Percentiles rank a stretch among this genome's conserved stretches.
Evolutionary conservation across 2,113 vertebrate species (phyloP).

Genomic region (Pionites leucogaster): DNA sequence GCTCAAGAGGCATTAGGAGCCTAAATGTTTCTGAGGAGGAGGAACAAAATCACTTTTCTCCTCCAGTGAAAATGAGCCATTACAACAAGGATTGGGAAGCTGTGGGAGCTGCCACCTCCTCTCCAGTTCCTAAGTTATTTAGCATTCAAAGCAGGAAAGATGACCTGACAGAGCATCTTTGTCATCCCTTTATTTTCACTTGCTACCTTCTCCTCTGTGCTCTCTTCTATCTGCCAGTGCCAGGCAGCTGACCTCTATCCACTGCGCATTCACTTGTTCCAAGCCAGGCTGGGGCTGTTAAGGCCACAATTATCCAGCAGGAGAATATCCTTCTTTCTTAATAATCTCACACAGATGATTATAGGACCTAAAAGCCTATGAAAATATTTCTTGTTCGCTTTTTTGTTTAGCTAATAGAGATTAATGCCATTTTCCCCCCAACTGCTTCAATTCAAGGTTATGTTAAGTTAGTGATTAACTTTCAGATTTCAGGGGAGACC

Average conservation of each 20-base stretch:
- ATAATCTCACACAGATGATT: background rate
- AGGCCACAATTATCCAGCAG: background rate
- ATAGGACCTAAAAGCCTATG: background rate
- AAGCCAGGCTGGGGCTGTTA: background rate
- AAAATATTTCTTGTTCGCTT: background rate
- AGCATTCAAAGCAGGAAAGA: background rate
- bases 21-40: background rate
- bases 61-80: background rate
- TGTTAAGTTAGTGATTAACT: slow-evolving; percentile 21
- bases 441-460: background rate
- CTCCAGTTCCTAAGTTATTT: background rate
- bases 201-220: background rate
- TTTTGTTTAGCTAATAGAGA: background rate
- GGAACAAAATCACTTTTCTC: background rate
- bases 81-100: background rate
- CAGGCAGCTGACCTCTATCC: background rate
- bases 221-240: background rate
- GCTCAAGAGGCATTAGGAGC: background rate
- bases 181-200: background rate
- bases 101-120: background rate
- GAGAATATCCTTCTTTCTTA: background rate
- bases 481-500: slow-evolving; percentile 4
- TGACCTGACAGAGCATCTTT: background rate
- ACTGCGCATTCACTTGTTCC: background rate
- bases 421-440: background rate